Conservation (phyloP, 2,113 vertebrate species). For the Vidua chalybeata region DNA sequence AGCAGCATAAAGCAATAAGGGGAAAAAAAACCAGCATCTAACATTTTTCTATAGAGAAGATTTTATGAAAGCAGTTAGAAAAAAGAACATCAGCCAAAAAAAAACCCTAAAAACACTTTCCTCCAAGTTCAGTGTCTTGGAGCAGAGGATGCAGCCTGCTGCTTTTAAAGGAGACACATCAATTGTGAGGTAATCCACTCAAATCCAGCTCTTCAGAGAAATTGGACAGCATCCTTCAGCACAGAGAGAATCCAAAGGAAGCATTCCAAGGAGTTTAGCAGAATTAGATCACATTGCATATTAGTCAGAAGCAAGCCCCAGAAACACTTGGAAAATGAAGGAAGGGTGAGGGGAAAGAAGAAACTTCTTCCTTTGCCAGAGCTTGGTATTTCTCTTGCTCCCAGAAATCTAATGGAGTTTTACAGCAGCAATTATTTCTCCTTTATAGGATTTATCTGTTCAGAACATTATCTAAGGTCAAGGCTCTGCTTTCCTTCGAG, state of each 20-base stretch:
- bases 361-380: neutral
- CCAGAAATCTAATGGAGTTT: neutral
- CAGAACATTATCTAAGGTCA: neutral
- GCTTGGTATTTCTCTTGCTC: neutral
- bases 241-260: neutral
- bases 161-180: neutral
- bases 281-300: neutral
- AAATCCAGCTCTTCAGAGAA: neutral
- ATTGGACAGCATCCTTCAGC: neutral
- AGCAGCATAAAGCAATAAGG: neutral
- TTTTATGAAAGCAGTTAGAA: neutral
- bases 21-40: neutral
- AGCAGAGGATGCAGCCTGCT: neutral
- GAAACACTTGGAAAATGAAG: neutral
- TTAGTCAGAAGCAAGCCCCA: neutral
- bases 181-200: neutral
- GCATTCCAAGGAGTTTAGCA: neutral
- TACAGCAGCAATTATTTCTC: neutral
- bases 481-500: neutral
- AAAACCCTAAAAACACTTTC: neutral
- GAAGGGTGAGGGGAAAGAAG: neutral
- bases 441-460: neutral
- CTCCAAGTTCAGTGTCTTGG: neutral
- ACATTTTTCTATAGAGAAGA: neutral
- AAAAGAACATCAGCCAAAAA: neutral